Base-by-base conservation (phyloP, 1,140 invertebrate genomes). In the Protaetia brevitarsis region DNA sequence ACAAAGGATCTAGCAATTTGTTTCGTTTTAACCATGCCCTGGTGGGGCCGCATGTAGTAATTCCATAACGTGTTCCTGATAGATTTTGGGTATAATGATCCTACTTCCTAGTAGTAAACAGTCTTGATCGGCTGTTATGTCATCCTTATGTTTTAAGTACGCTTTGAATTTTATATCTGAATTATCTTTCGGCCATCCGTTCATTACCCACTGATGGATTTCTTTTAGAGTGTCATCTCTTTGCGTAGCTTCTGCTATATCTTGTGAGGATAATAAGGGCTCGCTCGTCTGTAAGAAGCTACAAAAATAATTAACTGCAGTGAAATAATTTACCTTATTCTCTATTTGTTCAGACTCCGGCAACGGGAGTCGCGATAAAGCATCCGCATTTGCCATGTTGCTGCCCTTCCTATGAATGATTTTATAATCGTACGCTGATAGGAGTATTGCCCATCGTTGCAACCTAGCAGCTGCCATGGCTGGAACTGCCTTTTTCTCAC, bases 21-120 rank as follows among this genome's bases (percentile, higher is more conserved):
- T 66, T 83, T 83, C 71, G 79, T 82, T 56, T 78, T 72, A 2
- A 78, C 72, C 4, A 82, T 79, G 1, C 82, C 79, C 30, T 76
- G 68, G 69, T 84, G 80, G n/a, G 45, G 28, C 70, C 0, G 45
- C 36, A 70, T 83, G 81, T 26, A 83, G 72, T 56, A 75, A 69
- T 13, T 72, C 21, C n/a, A 80, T 64, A 51, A 80, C 57, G 29
- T 69, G 45, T 6, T 65, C 4, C 27, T 69, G 67, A 13, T 76
- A 71, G 2, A 5, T 65, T 36, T 37, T 19, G 4, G 82, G 80
- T 31, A 83, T 74, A 1, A 83, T 68, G 1, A 79, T 72, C 56
- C 75, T 29, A 61, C 76, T 63, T 2, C 72, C 74, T 65, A 70
- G 61, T 6, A 78, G 29, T 5, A 77, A 11, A 66, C 69, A 74